These are phyloP conservation scores for Strix uralensis DNA, from an alignment of 2,113 vertebrate genomes.

Conservation along the genomic window DNA sequence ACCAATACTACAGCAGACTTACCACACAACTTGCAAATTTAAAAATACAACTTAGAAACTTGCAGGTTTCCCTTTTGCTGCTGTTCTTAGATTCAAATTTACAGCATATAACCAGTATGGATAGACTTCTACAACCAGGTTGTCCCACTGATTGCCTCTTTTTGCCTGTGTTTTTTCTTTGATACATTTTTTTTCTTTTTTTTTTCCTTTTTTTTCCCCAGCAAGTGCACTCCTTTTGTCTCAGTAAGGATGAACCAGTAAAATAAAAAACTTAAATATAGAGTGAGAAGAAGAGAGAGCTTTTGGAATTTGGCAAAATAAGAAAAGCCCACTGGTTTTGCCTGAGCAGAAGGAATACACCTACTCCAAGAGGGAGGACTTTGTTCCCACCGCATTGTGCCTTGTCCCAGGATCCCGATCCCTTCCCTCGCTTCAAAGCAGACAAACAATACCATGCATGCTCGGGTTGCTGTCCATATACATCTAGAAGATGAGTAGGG, in stretches of 20 bases:
- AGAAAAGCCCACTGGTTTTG: slow-evolving; percentile 17
- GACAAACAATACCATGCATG: slow-evolving; percentile 27
- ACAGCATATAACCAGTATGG: slow-evolving; percentile 48
- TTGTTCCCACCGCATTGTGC: background rate
- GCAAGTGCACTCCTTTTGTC: slow-evolving; percentile 42
- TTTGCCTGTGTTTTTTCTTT: slow-evolving; percentile 1
- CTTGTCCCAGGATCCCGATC: background rate
- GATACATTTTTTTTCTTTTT: background rate
- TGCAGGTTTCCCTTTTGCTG: slow-evolving; percentile 58
- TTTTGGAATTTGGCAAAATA: slow-evolving; percentile 25
- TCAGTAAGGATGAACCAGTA: slow-evolving; percentile 26
- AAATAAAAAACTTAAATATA: background rate
- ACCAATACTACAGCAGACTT: slow-evolving; percentile 76
- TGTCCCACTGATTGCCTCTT: slow-evolving; percentile 23
- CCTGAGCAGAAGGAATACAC: slow-evolving; percentile 24
- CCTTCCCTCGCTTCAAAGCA: slow-evolving; percentile 10
- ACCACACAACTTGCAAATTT: slow-evolving; percentile 67
- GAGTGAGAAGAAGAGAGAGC: background rate
- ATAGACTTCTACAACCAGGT: slow-evolving; percentile 55
- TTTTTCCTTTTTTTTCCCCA: background rate
- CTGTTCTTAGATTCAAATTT: slow-evolving; percentile 50
- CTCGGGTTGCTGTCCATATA: background rate
- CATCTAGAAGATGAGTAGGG: slow-evolving; percentile 47
- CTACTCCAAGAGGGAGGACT: background rate
- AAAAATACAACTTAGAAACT: slow-evolving; percentile 49